Base-by-base conservation (phyloP, 2,113 vertebrate genomes). In the Sander vitreus region DNA sequence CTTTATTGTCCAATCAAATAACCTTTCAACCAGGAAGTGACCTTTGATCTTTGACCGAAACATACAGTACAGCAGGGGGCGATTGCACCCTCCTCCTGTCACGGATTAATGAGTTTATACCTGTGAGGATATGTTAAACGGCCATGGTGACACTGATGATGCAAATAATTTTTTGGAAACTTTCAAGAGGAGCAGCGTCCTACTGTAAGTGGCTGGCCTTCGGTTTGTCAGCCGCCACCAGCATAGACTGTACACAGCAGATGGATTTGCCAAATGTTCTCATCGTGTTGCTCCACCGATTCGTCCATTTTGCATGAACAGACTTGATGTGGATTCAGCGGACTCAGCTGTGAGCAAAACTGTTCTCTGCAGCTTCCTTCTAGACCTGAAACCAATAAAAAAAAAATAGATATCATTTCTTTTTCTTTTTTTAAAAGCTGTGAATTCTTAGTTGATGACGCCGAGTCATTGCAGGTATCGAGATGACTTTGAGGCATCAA, bases 1-100 rank as follows among this genome's bases (percentile, higher is more conserved):
- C 77, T 88, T 70, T 63, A 68, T 54, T 48, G 12, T 88, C 84
- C 80, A 92, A 86, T 91, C 82, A 90, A 77, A 86, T 76, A 71
- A 86, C 78, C 78, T 79, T 89, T 92, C 74, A 85, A 90, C 91
- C 90, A 91, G 91, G 89, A 94, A 94, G 93, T 93, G 92, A 93
- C 92, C 91, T 94, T 93, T 93, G 71, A 91, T 48, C 84, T 89
- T 71, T 89, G 81, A 83, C 73, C 47, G 67, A 85, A 77, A 68
- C 77, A 76, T 70, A 57, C 76, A 60, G 6, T 73, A 57, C 78
- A 60, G 6, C 70, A 33, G 80, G 82, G 81, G 80, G 73, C 0
- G 78, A 69, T 15, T 23, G 60, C 65, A 6, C 51, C 73, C 77
- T 83, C 64, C 76, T 73, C 65, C 79, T 76, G 63, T 58, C 8